Base-by-base conservation (phyloP, 2,113 vertebrate species). In the Nothobranchius furzeri region DNA sequence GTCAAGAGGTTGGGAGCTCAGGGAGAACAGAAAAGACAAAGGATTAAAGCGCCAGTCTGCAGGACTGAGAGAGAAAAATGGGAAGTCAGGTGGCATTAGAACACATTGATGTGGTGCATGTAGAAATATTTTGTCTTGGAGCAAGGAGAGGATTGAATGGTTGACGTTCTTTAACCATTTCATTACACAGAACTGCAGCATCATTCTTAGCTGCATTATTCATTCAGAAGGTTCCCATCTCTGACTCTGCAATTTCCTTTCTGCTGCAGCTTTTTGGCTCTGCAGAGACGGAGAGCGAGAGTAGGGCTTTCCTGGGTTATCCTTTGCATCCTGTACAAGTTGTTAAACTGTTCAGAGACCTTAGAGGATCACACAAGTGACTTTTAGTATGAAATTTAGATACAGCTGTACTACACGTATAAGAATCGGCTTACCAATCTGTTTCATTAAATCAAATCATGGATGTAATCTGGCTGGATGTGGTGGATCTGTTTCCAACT, bases 191-290 rank as follows among this genome's bases (percentile, higher is more conserved):
- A 87, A 67, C 73, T 82, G 84, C 86, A 68, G 79, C 72, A 79
- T 89, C 79, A 83, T 70, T 83, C 67, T 47, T 40, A 67, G 62
- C 75, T 89, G 75, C 88, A 91, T 91, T 90, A 89, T 90, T 91
- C 75, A 89, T 87, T 65, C 75, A 68, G 49, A 86, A 67, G 49
- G 73, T 48, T 78, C 73, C 47, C 4, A n/a, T 77, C 82, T 91
- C 88, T 89, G 88, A 89, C 88, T 83, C 81, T 83, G 90, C 91
- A 85, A 77, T 90, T 64, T 54, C 7, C 20, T 30, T 56, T 56
- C 73, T 61, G 75, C 82, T 88, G 89, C 89, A 88, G 83, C 59
- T 83, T 55, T 75, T 58, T 66, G 70, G 42, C 68, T 79, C 84
- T 84, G 85, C 86, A 85, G 82, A 80, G 63, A 53, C 4, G 0